A percentile compares a stretch with the other conserved stretches of the same genome.
Evolutionary conservation across 2,113 vertebrate genomes (phyloP).

Genomic region (Campylorhamphus procurvoides): DNA sequence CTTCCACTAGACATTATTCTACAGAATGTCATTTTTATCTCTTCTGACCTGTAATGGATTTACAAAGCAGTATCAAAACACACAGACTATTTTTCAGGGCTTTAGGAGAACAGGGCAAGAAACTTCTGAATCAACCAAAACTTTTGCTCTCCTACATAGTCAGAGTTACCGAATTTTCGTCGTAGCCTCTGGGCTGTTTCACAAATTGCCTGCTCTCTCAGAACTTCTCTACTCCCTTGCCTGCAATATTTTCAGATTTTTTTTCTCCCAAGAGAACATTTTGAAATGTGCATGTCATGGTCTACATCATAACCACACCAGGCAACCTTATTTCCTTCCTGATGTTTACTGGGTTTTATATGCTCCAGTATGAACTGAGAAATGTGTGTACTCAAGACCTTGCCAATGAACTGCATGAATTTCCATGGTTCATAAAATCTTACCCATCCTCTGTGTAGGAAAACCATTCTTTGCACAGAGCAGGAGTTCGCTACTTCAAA

Average conservation of each 20-base stretch:
- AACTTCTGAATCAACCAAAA: not conserved
- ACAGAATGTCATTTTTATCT: not conserved
- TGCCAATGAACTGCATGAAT: constrained; percentile 27
- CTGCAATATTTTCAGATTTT: constrained; percentile 1
- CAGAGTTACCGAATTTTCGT: not conserved
- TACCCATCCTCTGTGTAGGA: not conserved
- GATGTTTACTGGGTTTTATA: constrained; percentile 21
- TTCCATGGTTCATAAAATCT: constrained; percentile 53
- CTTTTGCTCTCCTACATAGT: not conserved
- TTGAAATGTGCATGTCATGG: constrained; percentile 14
- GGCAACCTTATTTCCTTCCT: constrained; percentile 38
- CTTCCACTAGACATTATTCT: not conserved
- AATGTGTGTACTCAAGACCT: constrained; percentile 23
- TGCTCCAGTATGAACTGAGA: constrained; percentile 41
- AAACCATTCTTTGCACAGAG: not conserved
- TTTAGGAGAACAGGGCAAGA: not conserved
- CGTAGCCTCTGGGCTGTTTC: constrained; percentile 1
- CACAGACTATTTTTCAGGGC: not conserved
- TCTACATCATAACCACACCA: constrained; percentile 43
- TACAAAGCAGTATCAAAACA: not conserved
- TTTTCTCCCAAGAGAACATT: constrained; percentile 12
- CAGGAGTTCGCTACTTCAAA: constrained; percentile 22
- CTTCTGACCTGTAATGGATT: not conserved
- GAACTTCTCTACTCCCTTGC: not conserved
- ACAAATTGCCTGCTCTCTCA: not conserved